Evolutionary conservation across 37 sponge, comb jelly and placozoan genomes (phyloP).

Genomic region (Corticium candelabrum): DNA sequence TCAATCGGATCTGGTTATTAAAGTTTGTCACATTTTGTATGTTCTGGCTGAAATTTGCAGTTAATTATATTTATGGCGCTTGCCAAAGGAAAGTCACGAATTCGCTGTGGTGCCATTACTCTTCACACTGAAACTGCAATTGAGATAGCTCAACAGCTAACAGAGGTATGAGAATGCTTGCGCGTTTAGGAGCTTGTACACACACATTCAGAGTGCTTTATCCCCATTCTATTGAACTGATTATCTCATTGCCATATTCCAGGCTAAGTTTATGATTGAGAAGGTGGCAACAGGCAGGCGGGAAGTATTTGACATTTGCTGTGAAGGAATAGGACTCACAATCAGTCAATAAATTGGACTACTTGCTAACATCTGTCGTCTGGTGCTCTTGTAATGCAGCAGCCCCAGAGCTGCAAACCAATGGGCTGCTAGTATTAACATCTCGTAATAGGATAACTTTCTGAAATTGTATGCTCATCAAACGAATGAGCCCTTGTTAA

Average conservation of each 20-base stretch:
- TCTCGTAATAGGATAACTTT: too few species aligned
- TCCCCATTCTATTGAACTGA: neutral
- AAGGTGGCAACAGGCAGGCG: conserved; percentile 22
- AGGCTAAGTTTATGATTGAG: conserved; percentile 28
- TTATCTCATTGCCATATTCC: neutral
- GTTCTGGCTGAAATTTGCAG: too few species aligned
- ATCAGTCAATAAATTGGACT: too few species aligned
- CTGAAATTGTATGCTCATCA: too few species aligned
- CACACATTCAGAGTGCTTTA: neutral
- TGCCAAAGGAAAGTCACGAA: conserved; percentile 59
- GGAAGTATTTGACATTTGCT: conserved; percentile 26
- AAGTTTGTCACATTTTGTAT: neutral
- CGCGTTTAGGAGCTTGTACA: neutral
- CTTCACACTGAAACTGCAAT: conserved; percentile 94
- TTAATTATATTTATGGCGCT: conserved; percentile 87
- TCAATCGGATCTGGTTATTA: neutral
- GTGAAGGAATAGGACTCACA: conserved; percentile 57
- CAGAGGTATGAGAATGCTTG: conserved; percentile 32
- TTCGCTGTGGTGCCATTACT: conserved; percentile 74
- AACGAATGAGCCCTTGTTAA: too few species aligned
- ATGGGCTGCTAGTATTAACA: too few species aligned
- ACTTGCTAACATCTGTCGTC: too few species aligned
- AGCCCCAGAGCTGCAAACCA: too few species aligned
- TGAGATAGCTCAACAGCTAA: conserved; percentile 47
- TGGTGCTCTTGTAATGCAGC: too few species aligned